A percentile compares a stretch with the other conserved stretches of the same genome.
Evolutionary conservation across 2,888 invertebrate species (phyloP).

Genomic region (Oxytorus armatus): DNA sequence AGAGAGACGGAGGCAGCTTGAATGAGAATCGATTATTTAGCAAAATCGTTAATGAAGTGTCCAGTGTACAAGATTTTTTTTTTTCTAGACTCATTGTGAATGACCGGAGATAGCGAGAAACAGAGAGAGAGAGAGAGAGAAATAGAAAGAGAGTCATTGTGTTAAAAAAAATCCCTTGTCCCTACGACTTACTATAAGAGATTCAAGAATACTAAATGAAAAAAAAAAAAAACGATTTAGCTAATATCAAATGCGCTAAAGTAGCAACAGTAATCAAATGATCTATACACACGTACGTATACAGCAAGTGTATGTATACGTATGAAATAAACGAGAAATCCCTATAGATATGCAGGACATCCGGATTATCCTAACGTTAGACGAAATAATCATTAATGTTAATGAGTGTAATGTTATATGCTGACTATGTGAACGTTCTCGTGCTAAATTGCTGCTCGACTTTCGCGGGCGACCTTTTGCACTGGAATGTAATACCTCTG

Average conservation of each 20-base stretch:
- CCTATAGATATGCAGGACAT: constrained; percentile 56
- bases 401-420: constrained; percentile 68
- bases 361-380: constrained; percentile 64
- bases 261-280: constrained; percentile 75
- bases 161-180: constrained; percentile 34
- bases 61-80: too few relatives aligned
- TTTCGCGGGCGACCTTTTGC: constrained; percentile 63
- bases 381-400: constrained; percentile 67
- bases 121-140: too few relatives aligned
- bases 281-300: constrained; percentile 63
- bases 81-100: too few relatives aligned
- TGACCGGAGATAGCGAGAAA: too few relatives aligned
- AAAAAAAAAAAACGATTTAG: constrained; percentile 47
- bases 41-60: too few relatives aligned
- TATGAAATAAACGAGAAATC: constrained; percentile 33
- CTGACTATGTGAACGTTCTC: constrained; percentile 61
- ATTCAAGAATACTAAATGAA: constrained; percentile 29
- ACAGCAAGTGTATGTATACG: constrained; percentile 21
- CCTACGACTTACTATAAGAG: neutral
- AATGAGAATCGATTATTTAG: too few relatives aligned
- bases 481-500: constrained; percentile 59
- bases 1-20: too few relatives aligned
- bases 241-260: constrained; percentile 68
- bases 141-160: constrained; percentile 39
- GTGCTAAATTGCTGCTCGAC: constrained; percentile 65